Conservation (phyloP, 1,140 invertebrate species). For the Aphelinus atriplicis region DNA sequence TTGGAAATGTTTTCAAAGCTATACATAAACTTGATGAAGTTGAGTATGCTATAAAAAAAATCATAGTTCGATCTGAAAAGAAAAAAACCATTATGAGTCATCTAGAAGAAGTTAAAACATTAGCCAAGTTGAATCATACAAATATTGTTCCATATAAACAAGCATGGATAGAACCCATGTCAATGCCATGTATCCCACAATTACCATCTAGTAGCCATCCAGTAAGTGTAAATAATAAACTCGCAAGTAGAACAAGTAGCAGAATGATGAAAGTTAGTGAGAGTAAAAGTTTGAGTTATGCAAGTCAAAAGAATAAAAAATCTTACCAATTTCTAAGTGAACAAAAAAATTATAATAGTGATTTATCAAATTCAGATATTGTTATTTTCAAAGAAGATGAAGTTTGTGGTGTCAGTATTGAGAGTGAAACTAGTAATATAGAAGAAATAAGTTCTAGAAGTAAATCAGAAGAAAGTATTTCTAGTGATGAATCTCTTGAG, state of each 20-base stretch:
- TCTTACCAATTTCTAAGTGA: constrained; percentile 13
- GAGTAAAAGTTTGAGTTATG: not conserved
- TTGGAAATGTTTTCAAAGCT: constrained; percentile 74
- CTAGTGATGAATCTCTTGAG: constrained; percentile 43
- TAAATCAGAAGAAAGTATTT: constrained; percentile 40
- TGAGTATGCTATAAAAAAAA: constrained; percentile 86
- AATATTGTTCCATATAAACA: constrained; percentile 87
- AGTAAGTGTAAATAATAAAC: not conserved
- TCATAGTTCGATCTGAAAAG: constrained; percentile 72
- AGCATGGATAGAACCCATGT: constrained; percentile 78
- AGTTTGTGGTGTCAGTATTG: constrained; percentile 28
- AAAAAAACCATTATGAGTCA: constrained; percentile 71
- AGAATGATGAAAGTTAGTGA: not conserved
- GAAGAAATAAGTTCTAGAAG: constrained; percentile 22
- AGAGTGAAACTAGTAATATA: constrained; percentile 31
- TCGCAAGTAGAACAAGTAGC: not conserved
- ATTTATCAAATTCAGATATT: constrained; percentile 46
- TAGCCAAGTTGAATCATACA: constrained; percentile 80
- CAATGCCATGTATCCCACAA: constrained; percentile 34
- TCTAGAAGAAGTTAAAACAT: constrained; percentile 80
- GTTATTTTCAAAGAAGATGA: constrained; percentile 53
- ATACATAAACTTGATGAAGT: constrained; percentile 78
- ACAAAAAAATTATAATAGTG: constrained; percentile 34
- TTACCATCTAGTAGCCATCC: constrained; percentile 7
- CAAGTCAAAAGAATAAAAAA: constrained; percentile 12